Conservation (phyloP, 2,888 invertebrate genomes). For the Lasioglossum leucozonium region DNA sequence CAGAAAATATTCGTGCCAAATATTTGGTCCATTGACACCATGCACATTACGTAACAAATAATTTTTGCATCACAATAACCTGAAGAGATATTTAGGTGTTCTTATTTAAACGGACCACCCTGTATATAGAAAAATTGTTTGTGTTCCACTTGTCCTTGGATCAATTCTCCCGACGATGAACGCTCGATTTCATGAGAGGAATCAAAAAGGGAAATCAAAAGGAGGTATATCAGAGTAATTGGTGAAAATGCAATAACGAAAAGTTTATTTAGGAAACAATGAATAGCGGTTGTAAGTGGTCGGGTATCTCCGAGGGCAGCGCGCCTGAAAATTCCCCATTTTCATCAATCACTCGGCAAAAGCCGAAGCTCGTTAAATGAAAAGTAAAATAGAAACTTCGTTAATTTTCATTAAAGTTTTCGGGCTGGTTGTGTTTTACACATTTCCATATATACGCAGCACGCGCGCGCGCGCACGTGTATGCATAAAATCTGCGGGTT, state of each 20-base stretch:
- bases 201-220: background rate
- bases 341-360: background rate
- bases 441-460: background rate
- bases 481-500: background rate
- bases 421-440: background rate
- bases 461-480: background rate
- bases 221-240: background rate
- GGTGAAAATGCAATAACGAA: background rate
- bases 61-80: too few species aligned
- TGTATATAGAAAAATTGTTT: background rate
- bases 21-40: too few species aligned
- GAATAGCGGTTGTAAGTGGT: background rate
- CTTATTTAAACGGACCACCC: too few species aligned
- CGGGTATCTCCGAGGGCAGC: background rate
- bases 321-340: background rate
- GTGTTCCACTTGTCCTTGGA: background rate
- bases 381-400: constrained; percentile 1
- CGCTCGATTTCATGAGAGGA: background rate
- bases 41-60: too few species aligned
- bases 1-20: too few species aligned
- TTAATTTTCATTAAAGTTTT: constrained; percentile 12
- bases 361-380: background rate
- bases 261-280: background rate
- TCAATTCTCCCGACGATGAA: too few species aligned
- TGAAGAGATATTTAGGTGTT: too few species aligned